phyloP scores from a whole-genome alignment of 2,797 vertebrate genomes.

The Tokudaia tokunoshimensis region DNA sequence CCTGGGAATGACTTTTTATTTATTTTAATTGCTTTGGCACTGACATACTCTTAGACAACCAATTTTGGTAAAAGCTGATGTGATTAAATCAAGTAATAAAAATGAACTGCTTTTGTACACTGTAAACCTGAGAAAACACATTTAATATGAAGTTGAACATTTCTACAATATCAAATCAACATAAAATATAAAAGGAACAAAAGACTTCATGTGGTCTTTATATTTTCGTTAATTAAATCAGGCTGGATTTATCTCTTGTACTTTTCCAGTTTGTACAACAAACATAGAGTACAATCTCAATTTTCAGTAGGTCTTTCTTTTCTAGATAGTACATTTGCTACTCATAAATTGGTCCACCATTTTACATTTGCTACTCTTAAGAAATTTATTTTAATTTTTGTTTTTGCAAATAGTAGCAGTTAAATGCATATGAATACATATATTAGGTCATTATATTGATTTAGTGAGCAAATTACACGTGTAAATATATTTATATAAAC shows the following conservation, averaged over 20 bases:
- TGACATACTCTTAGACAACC: constrained; percentile 39
- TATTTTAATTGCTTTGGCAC: constrained; percentile 72
- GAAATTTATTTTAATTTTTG: neutral
- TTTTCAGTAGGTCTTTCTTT: neutral
- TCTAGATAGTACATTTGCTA: neutral
- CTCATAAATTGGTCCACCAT: neutral
- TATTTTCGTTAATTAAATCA: neutral
- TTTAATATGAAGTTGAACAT: constrained; percentile 37
- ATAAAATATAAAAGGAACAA: neutral
- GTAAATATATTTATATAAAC: neutral
- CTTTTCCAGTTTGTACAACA: neutral
- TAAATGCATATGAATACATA: neutral
- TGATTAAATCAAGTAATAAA: constrained; percentile 45
- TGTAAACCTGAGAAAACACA: neutral
- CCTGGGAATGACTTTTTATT: constrained; percentile 66
- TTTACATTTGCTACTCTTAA: neutral
- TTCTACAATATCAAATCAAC: neutral
- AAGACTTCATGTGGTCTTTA: neutral
- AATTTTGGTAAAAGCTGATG: constrained; percentile 47
- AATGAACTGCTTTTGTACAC: neutral
- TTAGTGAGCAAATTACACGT: neutral
- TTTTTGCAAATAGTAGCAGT: neutral
- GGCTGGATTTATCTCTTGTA: neutral
- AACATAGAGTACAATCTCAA: neutral
- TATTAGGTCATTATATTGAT: neutral